phyloP scores from a whole-genome alignment of 2,888 invertebrate species.

The Limulus polyphemus region DNA sequence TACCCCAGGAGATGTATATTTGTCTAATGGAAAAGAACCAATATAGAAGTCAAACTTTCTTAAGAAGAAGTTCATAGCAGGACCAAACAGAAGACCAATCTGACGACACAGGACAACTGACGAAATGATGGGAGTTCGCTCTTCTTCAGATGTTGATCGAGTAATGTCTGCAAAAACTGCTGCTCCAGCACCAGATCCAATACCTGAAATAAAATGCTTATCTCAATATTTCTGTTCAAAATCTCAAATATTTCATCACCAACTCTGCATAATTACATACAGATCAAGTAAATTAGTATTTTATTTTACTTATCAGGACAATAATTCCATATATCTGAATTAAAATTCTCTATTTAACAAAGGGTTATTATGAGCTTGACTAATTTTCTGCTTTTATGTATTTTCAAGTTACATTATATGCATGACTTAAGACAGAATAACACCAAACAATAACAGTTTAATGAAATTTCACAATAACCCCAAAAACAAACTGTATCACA shows the following conservation, averaged over 20 bases:
- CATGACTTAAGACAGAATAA: no score
- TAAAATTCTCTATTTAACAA: no score
- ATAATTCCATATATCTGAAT: no score
- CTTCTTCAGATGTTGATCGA: conserved; percentile 34
- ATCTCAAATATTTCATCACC: background rate
- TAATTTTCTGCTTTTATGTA: no score
- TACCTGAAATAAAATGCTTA: conserved; percentile 28
- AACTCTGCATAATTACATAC: background rate
- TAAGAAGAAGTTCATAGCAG: conserved; percentile 38
- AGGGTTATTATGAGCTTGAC: no score
- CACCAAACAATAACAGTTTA: no score
- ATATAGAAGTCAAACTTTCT: conserved; percentile 33
- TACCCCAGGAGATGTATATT: conserved; percentile 38
- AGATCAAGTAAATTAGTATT: background rate
- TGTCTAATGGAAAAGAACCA: conserved; percentile 34
- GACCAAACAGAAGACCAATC: conserved; percentile 38
- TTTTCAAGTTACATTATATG: no score
- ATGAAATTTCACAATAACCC: no score
- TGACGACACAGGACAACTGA: conserved; percentile 38
- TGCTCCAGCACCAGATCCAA: conserved; percentile 37
- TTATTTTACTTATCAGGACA: no score
- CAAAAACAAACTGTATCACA: no score
- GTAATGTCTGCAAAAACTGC: conserved; percentile 39
- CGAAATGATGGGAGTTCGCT: conserved; percentile 37
- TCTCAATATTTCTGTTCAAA: background rate